Evolutionary conservation across 2,797 vertebrate species (phyloP), one percentile per base, ranked within the genome.

Genomic region (Halcyon leucocephala): DNA sequence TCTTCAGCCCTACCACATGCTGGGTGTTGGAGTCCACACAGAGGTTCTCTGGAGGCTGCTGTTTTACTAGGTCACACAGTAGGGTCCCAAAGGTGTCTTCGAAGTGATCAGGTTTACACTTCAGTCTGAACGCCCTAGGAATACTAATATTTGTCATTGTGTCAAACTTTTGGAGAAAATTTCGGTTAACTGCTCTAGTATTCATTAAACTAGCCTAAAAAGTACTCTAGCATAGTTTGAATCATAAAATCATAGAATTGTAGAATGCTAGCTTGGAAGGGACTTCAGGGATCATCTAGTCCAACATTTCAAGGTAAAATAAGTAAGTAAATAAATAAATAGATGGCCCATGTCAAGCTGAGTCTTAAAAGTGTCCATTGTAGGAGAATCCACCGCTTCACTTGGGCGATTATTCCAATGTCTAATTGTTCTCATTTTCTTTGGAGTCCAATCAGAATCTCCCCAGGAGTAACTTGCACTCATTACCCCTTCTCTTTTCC

Each of bases 21-120:
- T 44, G 70, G 20, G 41, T 0, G 0, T 10, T 61, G 24, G 18
- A 52, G 24, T 39, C 29, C 22, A 9, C 2, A 3, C 19, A 44
- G 44, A 58, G 6, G 18, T 48, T 77, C 44, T 35, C 28, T 41
- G 37, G 24, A 41, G 25, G 26, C 5, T 78, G 19, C 19, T 70
- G 7, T 39, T 6, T 51, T 87, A 48, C 14, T 13, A 28, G 18
- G 29, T 60, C 31, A 42, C 14, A 29, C 10, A 31, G 26, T 8
- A 24, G 14, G 28, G 5, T 94, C 55, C 41, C 28, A 57, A 33
- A 86, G 2, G 14, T 52, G 10, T 71, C 12, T 26, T 17, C 25
- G 48, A 61, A 80, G 76, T 18, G 10, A 29, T 48, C 41, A 42
- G 7, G 33, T 83, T 77, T 82, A 31, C 18, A 12, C 41, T 71